Percentiles rank a stretch among this genome's conserved stretches.
Conservation (phyloP, 2,888 invertebrate genomes). For the Thecocarcelia acutangulata region DNA sequence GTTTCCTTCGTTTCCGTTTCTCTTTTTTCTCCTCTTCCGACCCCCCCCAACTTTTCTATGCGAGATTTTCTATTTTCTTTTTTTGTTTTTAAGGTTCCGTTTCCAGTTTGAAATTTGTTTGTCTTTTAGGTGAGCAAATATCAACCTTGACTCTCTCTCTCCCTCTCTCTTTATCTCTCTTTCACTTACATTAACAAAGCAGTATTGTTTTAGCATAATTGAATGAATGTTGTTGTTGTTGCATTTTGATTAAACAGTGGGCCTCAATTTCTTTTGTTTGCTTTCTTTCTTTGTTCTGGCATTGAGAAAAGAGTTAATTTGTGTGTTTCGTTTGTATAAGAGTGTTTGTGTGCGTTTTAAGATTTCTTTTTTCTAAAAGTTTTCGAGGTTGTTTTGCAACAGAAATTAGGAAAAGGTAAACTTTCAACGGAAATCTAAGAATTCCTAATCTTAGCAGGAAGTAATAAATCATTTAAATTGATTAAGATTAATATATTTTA, state of each 20-base stretch:
- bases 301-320: neutral
- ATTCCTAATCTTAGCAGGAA: neutral
- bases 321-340: no score
- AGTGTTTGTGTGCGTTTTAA: neutral
- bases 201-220: conserved; percentile 25
- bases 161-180: no score
- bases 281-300: neutral
- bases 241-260: conserved; percentile 12
- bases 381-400: neutral
- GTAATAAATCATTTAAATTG: neutral
- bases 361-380: neutral
- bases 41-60: neutral
- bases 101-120: neutral
- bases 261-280: conserved; percentile 28
- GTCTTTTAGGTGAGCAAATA: neutral
- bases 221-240: conserved; percentile 14
- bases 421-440: neutral
- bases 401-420: neutral
- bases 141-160: conserved; percentile 13
- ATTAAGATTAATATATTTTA: no score
- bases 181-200: conserved; percentile 20
- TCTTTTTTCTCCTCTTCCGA: neutral
- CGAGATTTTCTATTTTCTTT: neutral
- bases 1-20: conserved; percentile 32
- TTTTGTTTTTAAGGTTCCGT: neutral